phyloP scores from a whole-genome alignment of 1,140 invertebrate species.

The Musca vetustissima region DNA sequence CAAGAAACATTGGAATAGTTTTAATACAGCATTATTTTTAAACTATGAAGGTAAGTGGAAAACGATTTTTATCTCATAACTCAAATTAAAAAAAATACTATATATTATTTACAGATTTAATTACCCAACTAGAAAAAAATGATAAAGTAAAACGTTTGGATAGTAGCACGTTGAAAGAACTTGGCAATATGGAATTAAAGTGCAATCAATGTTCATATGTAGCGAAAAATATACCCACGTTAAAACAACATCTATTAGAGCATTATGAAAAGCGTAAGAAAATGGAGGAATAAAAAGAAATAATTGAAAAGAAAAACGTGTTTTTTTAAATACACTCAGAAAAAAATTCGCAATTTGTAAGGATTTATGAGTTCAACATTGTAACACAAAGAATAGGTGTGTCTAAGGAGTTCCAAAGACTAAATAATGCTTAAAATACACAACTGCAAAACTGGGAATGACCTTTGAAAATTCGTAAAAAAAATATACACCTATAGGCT shows the following conservation, averaged over 20 bases:
- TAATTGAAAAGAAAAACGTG: too few relatives aligned
- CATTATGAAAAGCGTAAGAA: too few relatives aligned
- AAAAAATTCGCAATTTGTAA: too few relatives aligned
- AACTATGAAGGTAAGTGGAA: constrained; percentile 66
- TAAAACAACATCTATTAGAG: constrained; percentile 62
- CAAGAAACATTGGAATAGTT: constrained; percentile 90
- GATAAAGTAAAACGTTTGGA: constrained; percentile 63
- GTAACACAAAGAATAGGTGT: too few relatives aligned
- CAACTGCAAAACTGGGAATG: too few relatives aligned
- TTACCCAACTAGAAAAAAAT: constrained; percentile 63
- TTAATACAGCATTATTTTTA: constrained; percentile 80
- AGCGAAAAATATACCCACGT: constrained; percentile 70
- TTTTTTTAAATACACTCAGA: too few relatives aligned
- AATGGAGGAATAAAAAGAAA: too few relatives aligned
- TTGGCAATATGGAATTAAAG: constrained; percentile 63
- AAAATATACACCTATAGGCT: too few relatives aligned
- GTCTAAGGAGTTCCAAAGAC: too few relatives aligned
- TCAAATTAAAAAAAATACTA: neutral
- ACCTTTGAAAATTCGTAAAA: too few relatives aligned
- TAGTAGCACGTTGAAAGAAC: constrained; percentile 57
- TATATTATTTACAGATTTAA: constrained; percentile 62
- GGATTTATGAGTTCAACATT: too few relatives aligned
- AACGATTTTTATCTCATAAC: neutral
- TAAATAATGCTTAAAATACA: too few relatives aligned
- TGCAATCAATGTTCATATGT: constrained; percentile 74